Percentiles rank a stretch among this genome's conserved stretches.
Evolutionary conservation across 2,797 vertebrate genomes (phyloP).

Genomic region (Muscicapa comitata): DNA sequence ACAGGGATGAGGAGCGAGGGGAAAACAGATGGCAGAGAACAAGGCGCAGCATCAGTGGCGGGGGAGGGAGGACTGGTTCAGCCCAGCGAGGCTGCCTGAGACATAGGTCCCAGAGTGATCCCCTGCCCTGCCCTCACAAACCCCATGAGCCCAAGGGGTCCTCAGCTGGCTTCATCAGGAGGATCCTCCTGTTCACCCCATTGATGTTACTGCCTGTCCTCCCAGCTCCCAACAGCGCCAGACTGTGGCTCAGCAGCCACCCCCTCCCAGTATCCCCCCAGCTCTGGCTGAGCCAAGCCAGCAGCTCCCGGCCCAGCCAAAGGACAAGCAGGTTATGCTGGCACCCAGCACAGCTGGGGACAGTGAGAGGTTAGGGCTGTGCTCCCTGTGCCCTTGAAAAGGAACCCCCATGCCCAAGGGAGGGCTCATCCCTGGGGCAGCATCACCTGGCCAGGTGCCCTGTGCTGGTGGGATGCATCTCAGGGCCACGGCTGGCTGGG

Average conservation of each 20-base stretch:
- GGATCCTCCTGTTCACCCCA: neutral
- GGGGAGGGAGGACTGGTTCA: neutral
- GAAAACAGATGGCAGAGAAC: constrained; percentile 24
- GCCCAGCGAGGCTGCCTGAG: fast-evolving
- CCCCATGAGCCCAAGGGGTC: neutral
- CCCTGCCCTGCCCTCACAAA: neutral
- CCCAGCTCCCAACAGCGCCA: neutral
- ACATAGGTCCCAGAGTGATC: neutral
- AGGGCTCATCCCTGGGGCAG: neutral
- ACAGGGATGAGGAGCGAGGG: neutral
- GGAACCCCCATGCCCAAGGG: fast-evolving
- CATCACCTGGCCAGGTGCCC: neutral
- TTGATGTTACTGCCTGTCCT: neutral
- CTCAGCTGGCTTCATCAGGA: neutral
- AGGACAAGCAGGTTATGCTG: neutral
- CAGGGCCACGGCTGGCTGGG: fast-evolving
- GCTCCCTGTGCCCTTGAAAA: neutral
- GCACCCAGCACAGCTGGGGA: neutral
- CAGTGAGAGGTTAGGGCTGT: fast-evolving
- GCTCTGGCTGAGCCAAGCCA: neutral
- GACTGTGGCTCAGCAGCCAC: neutral
- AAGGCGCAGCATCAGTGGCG: neutral
- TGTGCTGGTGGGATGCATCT: fast-evolving
- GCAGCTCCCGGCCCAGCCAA: neutral
- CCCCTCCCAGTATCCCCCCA: fast-evolving